Evolutionary conservation across 2,888 invertebrate species (phyloP), one percentile per base, ranked within the genome.

Genomic region (Campoplex nolae): DNA sequence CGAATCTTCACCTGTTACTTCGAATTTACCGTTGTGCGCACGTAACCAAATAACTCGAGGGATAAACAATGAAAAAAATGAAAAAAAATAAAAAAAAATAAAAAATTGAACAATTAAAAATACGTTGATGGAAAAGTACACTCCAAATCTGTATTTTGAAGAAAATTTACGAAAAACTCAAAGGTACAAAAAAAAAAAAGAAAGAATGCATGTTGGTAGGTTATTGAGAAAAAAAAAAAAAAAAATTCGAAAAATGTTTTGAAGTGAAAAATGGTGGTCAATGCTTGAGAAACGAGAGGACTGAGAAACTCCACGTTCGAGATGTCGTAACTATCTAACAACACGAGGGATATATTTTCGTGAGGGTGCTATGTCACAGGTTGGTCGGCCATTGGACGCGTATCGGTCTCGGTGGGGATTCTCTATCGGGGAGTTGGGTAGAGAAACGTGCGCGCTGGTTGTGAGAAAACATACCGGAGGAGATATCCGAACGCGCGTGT

Each of bases 311-410:
- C 45, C 58, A 68, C 54, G 75, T 51, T 74, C 75, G 84, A 56
- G 51, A 71, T 71, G 51, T n/a, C 71, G 71, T 51, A 48, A 32
- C 28, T 71, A 28, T 51, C 35, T 51, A 35, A 51, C 71, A 71
- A 74, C 85, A 85, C 74, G 70, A 84, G 83, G 77, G 86, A 87
- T 84, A 80, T 80, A 79, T 83, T 84, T 51, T 87, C 32, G 71
- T 88, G 54, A 85, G 80, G 58, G 87, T 78, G 28, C 68, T 54
- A 51, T 65, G 51, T 56, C 54, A 45, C 67, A 32, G 38, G 68
- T 70, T 28, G 62, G 85, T 77, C 83, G 77, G 86, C 86, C 86
- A 84, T 84, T 87, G 83, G 88, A 86, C 70, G 84, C 67, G 28
- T 51, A 48, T 48, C 51, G 71, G 32, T 32, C 65, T 56, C 74